Base-by-base conservation (phyloP, 2,888 invertebrate genomes). In the Eurois occulta region DNA sequence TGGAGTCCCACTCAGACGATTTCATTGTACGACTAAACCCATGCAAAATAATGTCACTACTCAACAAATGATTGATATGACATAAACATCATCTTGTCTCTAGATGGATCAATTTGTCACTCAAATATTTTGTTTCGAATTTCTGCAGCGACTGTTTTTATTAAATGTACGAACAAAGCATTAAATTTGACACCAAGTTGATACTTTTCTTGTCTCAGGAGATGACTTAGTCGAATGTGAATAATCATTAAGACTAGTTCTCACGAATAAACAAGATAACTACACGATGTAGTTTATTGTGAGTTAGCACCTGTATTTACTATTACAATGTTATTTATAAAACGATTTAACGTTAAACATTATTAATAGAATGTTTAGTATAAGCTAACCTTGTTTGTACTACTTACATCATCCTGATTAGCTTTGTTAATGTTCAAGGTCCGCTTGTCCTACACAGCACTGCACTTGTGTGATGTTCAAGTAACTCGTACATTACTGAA, bases 291-390 rank as follows among this genome's bases (percentile, higher is more conserved):
- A 18, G 4, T 2, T n/a, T 79, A 72, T 79, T 78, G 64, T 78
- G 38, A 41, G 35, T 32, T 71, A 46, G 10, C 10, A 46, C 21
- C 72, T 48, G 28, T 32, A n/a, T 58, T 78, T 10, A n/a, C 0
- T n/a, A 55, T 11, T 5, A 82, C 81, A 68, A 76, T 80, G 35
- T 28, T 69, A 69, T 75, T 80, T 80, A 75, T 73, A 18, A 43
- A 68, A 48, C 24, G 48, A 24, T 41, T 79, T 21, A 46, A 24
- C 13, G 55, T n/a, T 55, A 55, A 55, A 6, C 21, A n/a, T 0
- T 58, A 28, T 38, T 66, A 18, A 58, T 35, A 60, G 24, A 7
- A 41, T 24, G 55, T 72, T 78, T 71, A 58, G 52, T 62, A 38
- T 46, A 72, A 67, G 72, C 28, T n/a, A 28, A 48, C n/a, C 13